Evolutionary conservation across 2,113 vertebrate genomes (phyloP).

Genomic region (Sebastes schlegelii): DNA sequence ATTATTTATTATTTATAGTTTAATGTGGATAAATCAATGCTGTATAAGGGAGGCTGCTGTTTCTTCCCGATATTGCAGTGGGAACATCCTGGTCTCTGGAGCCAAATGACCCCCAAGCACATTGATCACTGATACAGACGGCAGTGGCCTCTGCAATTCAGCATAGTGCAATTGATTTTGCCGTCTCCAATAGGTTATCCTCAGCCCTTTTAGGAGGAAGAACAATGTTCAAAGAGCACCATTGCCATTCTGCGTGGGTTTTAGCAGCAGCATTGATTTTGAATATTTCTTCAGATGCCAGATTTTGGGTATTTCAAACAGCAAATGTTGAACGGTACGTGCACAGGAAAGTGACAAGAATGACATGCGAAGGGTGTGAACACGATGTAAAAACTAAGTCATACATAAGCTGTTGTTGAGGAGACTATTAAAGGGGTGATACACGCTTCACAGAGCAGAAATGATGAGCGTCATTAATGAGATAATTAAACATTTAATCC

Average conservation of each 20-base stretch:
- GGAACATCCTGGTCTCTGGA: constrained; percentile 34
- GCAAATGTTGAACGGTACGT: background rate
- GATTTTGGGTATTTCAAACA: constrained; percentile 1
- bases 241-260: background rate
- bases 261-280: constrained; percentile 21
- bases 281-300: too few relatives aligned
- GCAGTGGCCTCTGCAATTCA: constrained; percentile 33
- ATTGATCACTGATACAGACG: constrained; percentile 23
- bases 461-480: background rate
- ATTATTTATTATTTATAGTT: constrained; percentile 26
- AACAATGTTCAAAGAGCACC: constrained; percentile 48
- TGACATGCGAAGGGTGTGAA: background rate
- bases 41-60: background rate
- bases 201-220: constrained; percentile 28
- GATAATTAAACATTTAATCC: constrained; percentile 2
- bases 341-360: background rate
- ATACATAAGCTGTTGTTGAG: background rate
- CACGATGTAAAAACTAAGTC: background rate
- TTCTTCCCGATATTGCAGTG: constrained; percentile 23
- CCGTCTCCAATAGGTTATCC: constrained; percentile 55
- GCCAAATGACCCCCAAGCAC: constrained; percentile 15
- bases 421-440: background rate
- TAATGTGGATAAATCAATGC: constrained; percentile 2
- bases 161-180: constrained; percentile 41
- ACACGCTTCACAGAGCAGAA: constrained; percentile 15